A percentile compares a stretch with the other conserved stretches of the same genome.
phyloP scores from a whole-genome alignment of 2,797 vertebrate species.

The Dicrostonyx torquatus region DNA sequence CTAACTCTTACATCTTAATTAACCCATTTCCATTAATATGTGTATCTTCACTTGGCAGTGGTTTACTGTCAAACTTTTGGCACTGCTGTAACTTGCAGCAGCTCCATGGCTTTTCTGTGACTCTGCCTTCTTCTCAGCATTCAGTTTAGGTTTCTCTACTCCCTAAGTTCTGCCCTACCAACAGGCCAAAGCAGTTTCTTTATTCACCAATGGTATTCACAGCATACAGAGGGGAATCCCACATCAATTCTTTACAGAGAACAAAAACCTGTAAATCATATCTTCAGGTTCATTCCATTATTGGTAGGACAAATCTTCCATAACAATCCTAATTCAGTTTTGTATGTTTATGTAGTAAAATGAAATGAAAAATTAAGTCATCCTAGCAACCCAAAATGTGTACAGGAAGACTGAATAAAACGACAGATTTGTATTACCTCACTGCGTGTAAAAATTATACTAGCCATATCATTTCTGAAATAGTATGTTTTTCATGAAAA shows the following conservation, averaged over 20 bases:
- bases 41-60: no score
- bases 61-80: no score
- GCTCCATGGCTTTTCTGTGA: no score
- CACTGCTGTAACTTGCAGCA: no score
- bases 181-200: no score
- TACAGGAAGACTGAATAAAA: not conserved
- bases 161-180: no score
- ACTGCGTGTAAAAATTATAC: not conserved
- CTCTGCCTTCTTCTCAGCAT: no score
- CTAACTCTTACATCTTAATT: no score
- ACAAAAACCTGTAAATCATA: not conserved
- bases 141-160: no score
- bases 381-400: not conserved
- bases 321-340: not conserved
- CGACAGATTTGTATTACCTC: not conserved
- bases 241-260: not conserved
- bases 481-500: not conserved
- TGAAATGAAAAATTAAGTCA: not conserved
- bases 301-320: not conserved
- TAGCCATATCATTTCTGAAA: conserved; percentile 1
- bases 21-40: no score
- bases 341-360: not conserved
- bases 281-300: not conserved
- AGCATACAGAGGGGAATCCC: no score
- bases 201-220: no score